phyloP scores from a whole-genome alignment of 2,888 invertebrate species.

The Ephialtes manifestator region DNA sequence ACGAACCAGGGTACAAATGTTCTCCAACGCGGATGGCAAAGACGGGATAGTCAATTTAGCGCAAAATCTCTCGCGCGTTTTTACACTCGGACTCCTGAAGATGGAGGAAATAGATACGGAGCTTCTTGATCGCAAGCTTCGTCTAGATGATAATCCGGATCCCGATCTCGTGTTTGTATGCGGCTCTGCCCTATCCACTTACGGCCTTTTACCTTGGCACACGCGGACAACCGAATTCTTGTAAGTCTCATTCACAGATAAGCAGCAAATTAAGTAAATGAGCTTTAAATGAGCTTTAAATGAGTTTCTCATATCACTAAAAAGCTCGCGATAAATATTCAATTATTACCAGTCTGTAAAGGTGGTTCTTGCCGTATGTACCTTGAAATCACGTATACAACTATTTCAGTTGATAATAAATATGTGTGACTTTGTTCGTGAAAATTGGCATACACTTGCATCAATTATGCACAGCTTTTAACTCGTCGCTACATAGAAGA shows the following conservation, averaged over 20 bases:
- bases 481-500: too few species aligned
- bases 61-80: constrained; percentile 78
- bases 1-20: constrained; percentile 88
- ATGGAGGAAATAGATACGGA: constrained; percentile 87
- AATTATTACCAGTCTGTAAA: background rate
- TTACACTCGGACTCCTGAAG: constrained; percentile 81
- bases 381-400: too few species aligned
- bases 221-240: constrained; percentile 94
- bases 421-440: too few species aligned
- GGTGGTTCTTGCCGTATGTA: too few species aligned
- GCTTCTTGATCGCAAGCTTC: constrained; percentile 87
- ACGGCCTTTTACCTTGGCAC: constrained; percentile 95
- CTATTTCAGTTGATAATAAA: too few species aligned
- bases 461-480: too few species aligned
- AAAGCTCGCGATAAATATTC: constrained; percentile 2
- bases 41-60: constrained; percentile 78
- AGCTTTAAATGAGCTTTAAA: too few species aligned
- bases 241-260: constrained; percentile 84
- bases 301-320: background rate
- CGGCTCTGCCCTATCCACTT: constrained; percentile 89
- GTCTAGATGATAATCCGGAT: constrained; percentile 89
- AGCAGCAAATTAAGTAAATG: constrained; percentile 1
- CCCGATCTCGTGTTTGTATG: constrained; percentile 92
- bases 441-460: too few species aligned
- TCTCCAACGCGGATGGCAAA: constrained; percentile 85